Evolutionary conservation across 2,888 invertebrate species (phyloP).

Genomic region (Proisotoma minuta): DNA sequence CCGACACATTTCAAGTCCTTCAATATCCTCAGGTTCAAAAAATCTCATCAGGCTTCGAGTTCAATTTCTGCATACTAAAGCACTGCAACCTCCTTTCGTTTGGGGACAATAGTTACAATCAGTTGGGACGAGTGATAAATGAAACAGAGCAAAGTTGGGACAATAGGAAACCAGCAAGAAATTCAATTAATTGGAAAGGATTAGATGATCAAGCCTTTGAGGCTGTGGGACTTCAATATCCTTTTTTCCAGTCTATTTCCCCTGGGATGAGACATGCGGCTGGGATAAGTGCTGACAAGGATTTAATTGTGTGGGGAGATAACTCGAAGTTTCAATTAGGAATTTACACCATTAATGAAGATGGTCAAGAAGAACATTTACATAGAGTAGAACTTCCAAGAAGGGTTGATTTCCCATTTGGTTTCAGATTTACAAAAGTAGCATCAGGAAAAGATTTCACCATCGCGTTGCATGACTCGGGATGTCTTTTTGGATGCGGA

Average conservation of each 20-base stretch:
- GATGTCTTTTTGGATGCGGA: conserved; percentile 69
- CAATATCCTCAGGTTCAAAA: conserved; percentile 15
- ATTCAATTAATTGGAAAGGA: neutral
- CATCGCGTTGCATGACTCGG: conserved; percentile 57
- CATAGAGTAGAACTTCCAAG: neutral
- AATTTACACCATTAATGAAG: conserved; percentile 32
- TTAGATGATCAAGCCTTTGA: conserved; percentile 7
- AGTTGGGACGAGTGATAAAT: conserved; percentile 23
- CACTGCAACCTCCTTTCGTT: conserved; percentile 23
- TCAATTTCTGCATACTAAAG: conserved; percentile 21
- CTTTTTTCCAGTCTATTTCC: conserved; percentile 56
- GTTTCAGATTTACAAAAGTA: conserved; percentile 61
- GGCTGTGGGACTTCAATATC: conserved; percentile 50
- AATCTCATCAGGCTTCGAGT: conserved; percentile 36
- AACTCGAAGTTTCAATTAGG: conserved; percentile 58
- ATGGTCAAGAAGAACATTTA: neutral
- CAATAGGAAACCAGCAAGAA: neutral
- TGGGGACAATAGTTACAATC: conserved; percentile 31
- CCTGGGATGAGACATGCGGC: conserved; percentile 68
- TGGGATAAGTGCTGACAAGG: conserved; percentile 59
- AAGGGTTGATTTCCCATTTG: conserved; percentile 32
- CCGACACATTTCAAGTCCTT: conserved; percentile 18
- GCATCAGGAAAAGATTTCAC: conserved; percentile 79
- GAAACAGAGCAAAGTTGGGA: neutral
- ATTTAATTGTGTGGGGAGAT: conserved; percentile 63